Conservation (phyloP, 2,113 vertebrate species). For the Edolisoma coerulescens region DNA sequence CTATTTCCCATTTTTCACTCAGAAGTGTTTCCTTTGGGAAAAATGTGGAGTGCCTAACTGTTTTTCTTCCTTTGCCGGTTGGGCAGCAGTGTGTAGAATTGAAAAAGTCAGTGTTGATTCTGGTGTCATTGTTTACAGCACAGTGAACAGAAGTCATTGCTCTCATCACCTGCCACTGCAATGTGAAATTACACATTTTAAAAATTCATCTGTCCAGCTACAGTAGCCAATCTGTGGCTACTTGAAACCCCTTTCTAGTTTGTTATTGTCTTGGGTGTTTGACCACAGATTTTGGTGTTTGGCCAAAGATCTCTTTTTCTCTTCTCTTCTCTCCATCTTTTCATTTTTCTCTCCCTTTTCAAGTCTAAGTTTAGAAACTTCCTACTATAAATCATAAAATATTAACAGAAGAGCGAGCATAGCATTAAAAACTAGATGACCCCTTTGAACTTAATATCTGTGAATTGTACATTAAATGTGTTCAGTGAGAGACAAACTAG, state of each 20-base stretch:
- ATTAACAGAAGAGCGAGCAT: not conserved
- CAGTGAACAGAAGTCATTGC: not conserved
- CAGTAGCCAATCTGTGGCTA: not conserved
- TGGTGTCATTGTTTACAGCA: not conserved
- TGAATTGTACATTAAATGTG: not conserved
- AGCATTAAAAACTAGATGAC: not conserved
- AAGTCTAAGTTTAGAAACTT: not conserved
- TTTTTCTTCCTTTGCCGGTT: not conserved
- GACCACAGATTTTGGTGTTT: not conserved
- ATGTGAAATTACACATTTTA: not conserved
- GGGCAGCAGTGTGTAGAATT: not conserved
- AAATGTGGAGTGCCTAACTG: not conserved
- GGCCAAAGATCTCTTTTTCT: not conserved
- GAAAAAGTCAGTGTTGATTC: not conserved
- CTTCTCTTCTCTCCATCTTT: not conserved
- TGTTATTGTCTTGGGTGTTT: not conserved
- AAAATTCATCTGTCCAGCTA: not conserved
- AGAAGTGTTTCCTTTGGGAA: not conserved
- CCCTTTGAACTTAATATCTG: not conserved
- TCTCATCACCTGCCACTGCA: not conserved
- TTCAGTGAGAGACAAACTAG: not conserved
- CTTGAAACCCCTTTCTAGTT: not conserved
- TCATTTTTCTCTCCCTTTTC: not conserved
- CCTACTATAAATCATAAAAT: not conserved
- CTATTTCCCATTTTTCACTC: not conserved